Evolutionary conservation across 2,797 vertebrate genomes (phyloP).

Genomic region (Coluber constrictor): DNA sequence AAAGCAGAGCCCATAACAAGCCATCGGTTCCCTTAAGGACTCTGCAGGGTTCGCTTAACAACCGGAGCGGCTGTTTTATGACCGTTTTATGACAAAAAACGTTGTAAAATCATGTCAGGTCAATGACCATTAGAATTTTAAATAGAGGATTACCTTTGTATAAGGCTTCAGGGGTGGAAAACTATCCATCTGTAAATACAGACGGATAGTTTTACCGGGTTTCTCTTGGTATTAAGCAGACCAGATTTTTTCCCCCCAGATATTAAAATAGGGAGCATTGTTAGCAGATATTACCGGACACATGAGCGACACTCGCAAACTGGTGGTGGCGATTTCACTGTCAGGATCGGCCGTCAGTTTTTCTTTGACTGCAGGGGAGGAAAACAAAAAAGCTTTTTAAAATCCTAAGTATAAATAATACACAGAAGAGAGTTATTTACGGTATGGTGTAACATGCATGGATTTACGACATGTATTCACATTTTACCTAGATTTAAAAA

Average conservation of each 20-base stretch:
- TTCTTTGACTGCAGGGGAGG: constrained; percentile 70
- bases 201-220: neutral
- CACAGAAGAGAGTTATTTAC: too few species aligned
- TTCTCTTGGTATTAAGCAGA: neutral
- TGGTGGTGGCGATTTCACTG: constrained; percentile 75
- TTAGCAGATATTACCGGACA: constrained; percentile 62
- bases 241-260: neutral
- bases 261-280: neutral
- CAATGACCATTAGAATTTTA: too few species aligned
- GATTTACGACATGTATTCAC: neutral
- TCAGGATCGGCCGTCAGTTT: constrained; percentile 74
- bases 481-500: neutral
- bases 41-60: too few species aligned
- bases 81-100: too few species aligned
- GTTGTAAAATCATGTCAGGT: too few species aligned
- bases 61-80: too few species aligned
- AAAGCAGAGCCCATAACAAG: too few species aligned
- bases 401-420: neutral
- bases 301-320: constrained; percentile 74
- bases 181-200: neutral
- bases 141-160: neutral
- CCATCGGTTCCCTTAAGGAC: too few species aligned
- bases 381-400: neutral
- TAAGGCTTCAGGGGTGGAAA: neutral
- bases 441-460: neutral